Evolutionary conservation across 2,113 vertebrate species (phyloP).

Genomic region (Ceuthmochares aereus): DNA sequence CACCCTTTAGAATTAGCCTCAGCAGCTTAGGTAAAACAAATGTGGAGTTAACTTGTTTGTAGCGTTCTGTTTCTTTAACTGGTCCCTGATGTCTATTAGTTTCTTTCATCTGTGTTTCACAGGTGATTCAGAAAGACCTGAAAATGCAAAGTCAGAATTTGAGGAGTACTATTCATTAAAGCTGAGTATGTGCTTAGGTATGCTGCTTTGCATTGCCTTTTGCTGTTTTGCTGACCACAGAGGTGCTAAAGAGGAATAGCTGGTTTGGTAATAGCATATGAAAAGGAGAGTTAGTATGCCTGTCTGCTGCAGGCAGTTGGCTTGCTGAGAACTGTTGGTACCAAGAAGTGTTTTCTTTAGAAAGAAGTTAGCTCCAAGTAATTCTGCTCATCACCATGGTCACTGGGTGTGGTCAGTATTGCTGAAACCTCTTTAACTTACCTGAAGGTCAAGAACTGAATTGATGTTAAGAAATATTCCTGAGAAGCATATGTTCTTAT

Average conservation of each 20-base stretch:
- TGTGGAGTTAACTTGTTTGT: neutral
- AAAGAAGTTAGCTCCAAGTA: neutral
- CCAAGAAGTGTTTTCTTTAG: neutral
- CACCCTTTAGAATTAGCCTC: neutral
- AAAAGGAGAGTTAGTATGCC: neutral
- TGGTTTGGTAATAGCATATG: conserved; percentile 16
- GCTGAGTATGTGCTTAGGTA: neutral
- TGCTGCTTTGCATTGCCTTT: neutral
- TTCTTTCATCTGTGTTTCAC: neutral
- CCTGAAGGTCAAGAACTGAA: neutral
- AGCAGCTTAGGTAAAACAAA: neutral
- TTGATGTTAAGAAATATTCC: neutral
- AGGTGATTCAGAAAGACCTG: conserved; percentile 19
- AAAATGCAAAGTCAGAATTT: conserved; percentile 25
- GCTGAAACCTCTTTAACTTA: neutral
- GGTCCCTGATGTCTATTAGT: neutral
- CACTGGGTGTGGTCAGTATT: neutral
- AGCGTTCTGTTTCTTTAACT: neutral
- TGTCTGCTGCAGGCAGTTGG: neutral
- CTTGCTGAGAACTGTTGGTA: neutral
- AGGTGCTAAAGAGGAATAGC: conserved; percentile 33
- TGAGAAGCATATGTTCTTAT: neutral
- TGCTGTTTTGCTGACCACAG: conserved; percentile 25
- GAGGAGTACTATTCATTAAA: neutral
- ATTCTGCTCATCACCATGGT: neutral